phyloP scores from a whole-genome alignment of 2,113 vertebrate species.

The Peucedramus taeniatus region DNA sequence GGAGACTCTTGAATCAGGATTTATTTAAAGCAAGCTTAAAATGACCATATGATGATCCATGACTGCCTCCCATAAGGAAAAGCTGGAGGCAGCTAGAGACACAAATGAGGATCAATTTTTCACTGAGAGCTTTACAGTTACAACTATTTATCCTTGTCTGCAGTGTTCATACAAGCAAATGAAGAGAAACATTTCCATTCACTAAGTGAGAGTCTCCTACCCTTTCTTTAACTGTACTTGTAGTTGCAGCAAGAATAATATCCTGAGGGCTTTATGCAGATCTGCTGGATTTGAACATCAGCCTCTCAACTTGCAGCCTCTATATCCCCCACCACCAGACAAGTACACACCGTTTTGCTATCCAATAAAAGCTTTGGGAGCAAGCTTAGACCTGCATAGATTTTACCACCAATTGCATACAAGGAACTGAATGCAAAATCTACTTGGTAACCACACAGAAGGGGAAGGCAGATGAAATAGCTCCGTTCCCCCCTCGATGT shows the following conservation, averaged over 20 bases:
- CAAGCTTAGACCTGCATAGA: not conserved
- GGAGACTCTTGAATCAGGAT: not conserved
- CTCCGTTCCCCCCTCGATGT: accelerated
- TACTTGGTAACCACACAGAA: not conserved
- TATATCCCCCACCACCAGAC: accelerated
- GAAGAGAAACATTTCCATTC: not conserved
- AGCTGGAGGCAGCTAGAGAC: not conserved
- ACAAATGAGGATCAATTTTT: slow-evolving; percentile 7
- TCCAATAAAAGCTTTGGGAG: not conserved
- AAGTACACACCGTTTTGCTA: not conserved
- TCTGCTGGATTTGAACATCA: slow-evolving; percentile 7
- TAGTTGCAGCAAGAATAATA: slow-evolving; percentile 35
- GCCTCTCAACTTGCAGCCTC: not conserved
- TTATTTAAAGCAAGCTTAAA: not conserved
- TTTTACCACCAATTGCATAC: not conserved
- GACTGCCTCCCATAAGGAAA: not conserved
- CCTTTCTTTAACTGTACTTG: not conserved
- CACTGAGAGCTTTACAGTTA: not conserved
- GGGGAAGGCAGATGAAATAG: not conserved
- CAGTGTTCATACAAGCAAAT: not conserved
- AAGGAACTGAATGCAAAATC: not conserved
- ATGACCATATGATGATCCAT: not conserved
- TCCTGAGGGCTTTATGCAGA: slow-evolving; percentile 33
- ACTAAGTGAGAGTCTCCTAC: not conserved
- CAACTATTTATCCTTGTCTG: not conserved